Percentiles rank a stretch among this genome's conserved stretches.
Evolutionary conservation across 2,797 vertebrate genomes (phyloP).

Genomic region (Chaetodon trifasciatus): DNA sequence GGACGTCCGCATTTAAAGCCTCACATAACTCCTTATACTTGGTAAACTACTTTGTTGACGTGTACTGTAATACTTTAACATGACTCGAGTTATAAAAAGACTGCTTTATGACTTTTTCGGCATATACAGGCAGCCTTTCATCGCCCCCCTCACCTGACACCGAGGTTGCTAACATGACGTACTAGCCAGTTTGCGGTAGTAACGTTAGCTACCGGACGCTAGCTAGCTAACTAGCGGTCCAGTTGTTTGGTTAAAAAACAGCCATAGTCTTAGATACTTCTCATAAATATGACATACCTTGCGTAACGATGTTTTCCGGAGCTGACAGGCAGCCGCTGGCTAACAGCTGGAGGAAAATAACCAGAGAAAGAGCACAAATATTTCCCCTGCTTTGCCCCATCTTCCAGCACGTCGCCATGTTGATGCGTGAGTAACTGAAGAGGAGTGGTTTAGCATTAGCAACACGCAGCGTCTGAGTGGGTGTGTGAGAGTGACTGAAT

Average conservation of each 20-base stretch:
- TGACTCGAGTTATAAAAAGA: accelerated
- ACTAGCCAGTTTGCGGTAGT: slow-evolving; percentile 23
- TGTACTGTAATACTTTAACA: background rate
- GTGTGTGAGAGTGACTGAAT: background rate
- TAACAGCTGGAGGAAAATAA: slow-evolving; percentile 64
- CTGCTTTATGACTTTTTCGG: background rate
- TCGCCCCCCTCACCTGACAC: slow-evolving; percentile 7
- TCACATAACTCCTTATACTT: too few relatives aligned
- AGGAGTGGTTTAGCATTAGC: slow-evolving; percentile 28
- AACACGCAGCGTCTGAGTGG: too few relatives aligned
- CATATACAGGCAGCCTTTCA: background rate
- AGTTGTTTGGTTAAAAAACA: background rate
- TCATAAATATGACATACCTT: slow-evolving; percentile 38
- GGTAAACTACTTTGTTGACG: accelerated
- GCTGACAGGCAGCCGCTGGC: slow-evolving; percentile 29
- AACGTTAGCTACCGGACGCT: slow-evolving; percentile 1
- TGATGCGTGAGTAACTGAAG: slow-evolving; percentile 50
- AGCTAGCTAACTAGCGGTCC: background rate
- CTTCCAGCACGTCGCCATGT: slow-evolving; percentile 79
- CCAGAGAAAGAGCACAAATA: slow-evolving; percentile 47
- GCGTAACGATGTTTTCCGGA: accelerated
- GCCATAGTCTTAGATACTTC: accelerated
- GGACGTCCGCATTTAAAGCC: background rate
- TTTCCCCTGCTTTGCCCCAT: slow-evolving; percentile 45
- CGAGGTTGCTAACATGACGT: slow-evolving; percentile 24